Evolutionary conservation across 2,113 vertebrate species (phyloP).

Genomic region (Lepus europaeus): DNA sequence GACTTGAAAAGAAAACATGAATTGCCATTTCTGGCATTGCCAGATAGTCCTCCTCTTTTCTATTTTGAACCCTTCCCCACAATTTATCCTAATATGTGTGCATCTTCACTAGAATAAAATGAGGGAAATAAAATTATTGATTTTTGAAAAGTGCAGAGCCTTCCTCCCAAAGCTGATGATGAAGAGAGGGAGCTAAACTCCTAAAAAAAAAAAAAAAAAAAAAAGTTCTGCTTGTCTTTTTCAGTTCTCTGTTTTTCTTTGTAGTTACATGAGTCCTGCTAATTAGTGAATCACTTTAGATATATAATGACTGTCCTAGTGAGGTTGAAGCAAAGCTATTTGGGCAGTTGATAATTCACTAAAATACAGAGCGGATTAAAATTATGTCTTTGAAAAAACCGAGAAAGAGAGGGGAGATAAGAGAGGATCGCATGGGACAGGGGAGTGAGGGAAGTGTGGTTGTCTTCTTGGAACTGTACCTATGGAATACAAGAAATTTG

Average conservation of each 20-base stretch:
- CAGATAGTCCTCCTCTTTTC: not conserved
- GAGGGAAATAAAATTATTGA: not conserved
- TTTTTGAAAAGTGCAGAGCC: not conserved
- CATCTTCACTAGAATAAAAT: not conserved
- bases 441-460: too few species aligned
- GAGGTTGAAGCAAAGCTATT: not conserved
- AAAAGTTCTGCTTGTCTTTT: not conserved
- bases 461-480: too few species aligned
- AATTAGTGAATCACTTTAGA: not conserved
- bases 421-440: too few species aligned
- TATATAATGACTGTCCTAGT: not conserved
- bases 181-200: not conserved
- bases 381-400: too few species aligned
- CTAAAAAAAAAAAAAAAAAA: not conserved
- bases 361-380: not conserved
- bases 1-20: not conserved
- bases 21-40: not conserved
- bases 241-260: not conserved
- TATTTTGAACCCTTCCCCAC: not conserved
- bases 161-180: not conserved
- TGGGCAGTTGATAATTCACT: not conserved
- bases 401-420: too few species aligned
- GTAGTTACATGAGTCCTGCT: not conserved
- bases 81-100: not conserved
- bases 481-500: too few species aligned